Evolutionary conservation across 2,888 invertebrate species (phyloP), one percentile per base, ranked within the genome.

Genomic region (Hydroisotoma schaefferi): DNA sequence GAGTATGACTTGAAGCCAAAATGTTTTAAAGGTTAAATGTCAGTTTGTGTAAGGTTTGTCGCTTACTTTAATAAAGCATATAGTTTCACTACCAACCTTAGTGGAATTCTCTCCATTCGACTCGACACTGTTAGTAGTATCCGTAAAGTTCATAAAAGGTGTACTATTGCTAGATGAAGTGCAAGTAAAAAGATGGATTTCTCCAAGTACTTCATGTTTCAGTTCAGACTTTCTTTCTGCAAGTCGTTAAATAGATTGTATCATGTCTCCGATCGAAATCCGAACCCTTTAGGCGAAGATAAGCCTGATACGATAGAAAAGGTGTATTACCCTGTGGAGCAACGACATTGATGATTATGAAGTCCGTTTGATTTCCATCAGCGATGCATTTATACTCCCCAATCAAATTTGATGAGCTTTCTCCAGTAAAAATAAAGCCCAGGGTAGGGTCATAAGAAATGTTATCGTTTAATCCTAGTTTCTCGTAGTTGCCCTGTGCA

Each of bases 381-480:
- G 56, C 67, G 15, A 61, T 38, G 28, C 67, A 67, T 59, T 59
- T 64, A 37, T 60, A 67, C n/a, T n/a, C n/a, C n/a, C n/a, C n/a
- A n/a, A n/a, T n/a, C n/a, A n/a, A n/a, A n/a, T n/a, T n/a, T n/a
- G n/a, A n/a, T n/a, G n/a, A n/a, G n/a, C n/a, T n/a, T n/a, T n/a
- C n/a, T n/a, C n/a, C n/a, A n/a, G 2, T 27, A 33, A 63, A 25
- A 3, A 59, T 52, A 46, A 64, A 67, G 12, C 67, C 67, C 33
- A 33, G 46, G 26, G 56, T 65, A 2, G 67, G 67, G 22, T 67
- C 64, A 26, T 62, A 67, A 2, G 26, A 38, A 18, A 52, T 37
- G 5, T n/a, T 25, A 22, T 46, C 46, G 18, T 5, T 12, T 5
- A 18, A n/a, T 15, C 20, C 40, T 40, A 40, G 5, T 15, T 40